Conservation (phyloP, 2,888 invertebrate genomes). For the Volucella zonaria region DNA sequence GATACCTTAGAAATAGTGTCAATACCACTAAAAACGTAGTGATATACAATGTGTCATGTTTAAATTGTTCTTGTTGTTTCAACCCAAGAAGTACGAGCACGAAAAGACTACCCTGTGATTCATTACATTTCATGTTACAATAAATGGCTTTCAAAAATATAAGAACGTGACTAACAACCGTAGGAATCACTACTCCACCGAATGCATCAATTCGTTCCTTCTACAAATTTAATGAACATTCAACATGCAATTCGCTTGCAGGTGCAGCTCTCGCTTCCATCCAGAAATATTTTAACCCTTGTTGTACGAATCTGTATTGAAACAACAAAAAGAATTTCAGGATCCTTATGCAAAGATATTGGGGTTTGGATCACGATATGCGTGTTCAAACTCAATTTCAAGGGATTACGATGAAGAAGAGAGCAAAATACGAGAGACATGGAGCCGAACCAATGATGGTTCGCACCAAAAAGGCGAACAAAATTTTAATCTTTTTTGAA, state of each 20-base stretch:
- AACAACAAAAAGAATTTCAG: constrained; percentile 3
- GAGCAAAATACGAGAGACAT: constrained; percentile 2
- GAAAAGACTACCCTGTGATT: too few species aligned
- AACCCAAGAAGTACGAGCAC: too few species aligned
- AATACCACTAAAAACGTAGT: too few species aligned
- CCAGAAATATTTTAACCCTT: not conserved
- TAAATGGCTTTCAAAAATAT: too few species aligned
- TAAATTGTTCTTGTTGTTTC: too few species aligned
- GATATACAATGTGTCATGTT: too few species aligned
- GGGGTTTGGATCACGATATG: constrained; percentile 50
- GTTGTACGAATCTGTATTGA: constrained; percentile 7
- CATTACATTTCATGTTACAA: too few species aligned
- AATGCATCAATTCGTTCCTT: not conserved
- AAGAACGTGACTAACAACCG: not conserved
- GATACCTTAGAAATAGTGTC: too few species aligned
- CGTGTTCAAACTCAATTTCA: constrained; percentile 63
- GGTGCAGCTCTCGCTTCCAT: constrained; percentile 18
- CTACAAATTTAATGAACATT: constrained; percentile 28
- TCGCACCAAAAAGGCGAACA: not conserved
- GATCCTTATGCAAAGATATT: constrained; percentile 44
- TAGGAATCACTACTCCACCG: not conserved
- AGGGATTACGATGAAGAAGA: constrained; percentile 44
- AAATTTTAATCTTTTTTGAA: constrained; percentile 25
- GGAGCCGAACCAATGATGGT: not conserved
- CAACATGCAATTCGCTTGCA: constrained; percentile 39